Evolutionary conservation across 2,113 vertebrate genomes (phyloP), one percentile per base, ranked within the genome.

Genomic region (Oreochromis spilurus): DNA sequence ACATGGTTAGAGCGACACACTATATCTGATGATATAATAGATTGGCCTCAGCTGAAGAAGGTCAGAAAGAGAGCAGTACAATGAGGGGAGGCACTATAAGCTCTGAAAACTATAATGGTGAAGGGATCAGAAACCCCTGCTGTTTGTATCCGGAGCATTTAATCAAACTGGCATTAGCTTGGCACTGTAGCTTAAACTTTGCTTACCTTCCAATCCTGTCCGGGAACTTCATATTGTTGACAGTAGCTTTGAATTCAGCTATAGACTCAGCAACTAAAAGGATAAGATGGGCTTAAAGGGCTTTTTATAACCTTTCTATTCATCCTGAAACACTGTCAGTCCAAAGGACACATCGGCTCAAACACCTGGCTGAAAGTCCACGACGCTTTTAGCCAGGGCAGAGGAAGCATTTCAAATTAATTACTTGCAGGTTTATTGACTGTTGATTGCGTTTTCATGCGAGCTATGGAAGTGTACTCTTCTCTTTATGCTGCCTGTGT

Each of bases 91-190:
- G 91, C 87, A 79, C 70, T 48, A 70, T 77, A 83, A 90, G 83
- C 84, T 58, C 77, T 53, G 81, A 38, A 38, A 82, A 91, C 88
- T 57, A 87, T 87, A 91, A 91, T 75, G 83, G 90, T 24, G 82
- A 67, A 87, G 88, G 91, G 94, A 94, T 94, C 90, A 94, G 82
- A 87, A 86, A 84, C 94, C 94, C 96, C 95, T 87, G 93, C 95
- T 95, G 95, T 75, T 94, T 89, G 91, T 91, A 81, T 88, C 91
- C 90, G 14, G 57, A 92, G 94, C 91, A 92, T 94, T 97, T 95
- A 95, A 96, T 96, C 94, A 95, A 94, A 91, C 92, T 91, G 93
- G 95, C 91, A 94, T 96, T 96, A 96, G 93, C 94, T 94, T 86
- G 92, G 85, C 88, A 88, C 88, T 90, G 85, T 90, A 89, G 95